Evolutionary conservation across 1,140 invertebrate species (phyloP), one percentile per base, ranked within the genome.

Genomic region (Trichonephila clavipes): DNA sequence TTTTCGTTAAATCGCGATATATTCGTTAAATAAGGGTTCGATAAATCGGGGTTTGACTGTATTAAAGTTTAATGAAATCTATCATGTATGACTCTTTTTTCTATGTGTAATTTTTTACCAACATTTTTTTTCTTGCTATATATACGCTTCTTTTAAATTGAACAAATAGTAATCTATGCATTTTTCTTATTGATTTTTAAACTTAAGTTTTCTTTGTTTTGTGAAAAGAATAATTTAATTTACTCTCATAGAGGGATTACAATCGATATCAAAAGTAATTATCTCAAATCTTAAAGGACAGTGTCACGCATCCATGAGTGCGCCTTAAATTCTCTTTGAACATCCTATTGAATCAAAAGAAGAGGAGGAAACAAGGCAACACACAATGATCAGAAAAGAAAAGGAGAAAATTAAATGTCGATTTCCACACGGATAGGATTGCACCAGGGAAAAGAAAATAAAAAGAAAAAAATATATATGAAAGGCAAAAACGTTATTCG

Each of bases 231-330:
- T 51, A 10, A 51, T 10, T 51, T 51, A 51, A 51, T 14, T 24
- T 24, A 69, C 66, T 3, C n/a, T 12, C n/a, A 24, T 69, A 69
- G 66, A 69, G 66, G 28, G 14, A 2, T 69, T 28, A 69, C 66
- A 77, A 77, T 77, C 72, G 72, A 77, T 77, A 40, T 77, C 28
- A 34, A 34, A 51, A 77, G 72, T 40, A 77, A 77, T 77, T 77
- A 77, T 77, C 72, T 40, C 72, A 34, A 28, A 77, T 77, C 28
- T 77, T 77, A 77, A 77, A 77, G 72, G 18, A 77, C 72, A 18
- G 28, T 28, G 28, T 34, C 28, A 19, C 34, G 28, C 40, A 77
- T 77, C 16, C 28, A 18, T 18, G 28, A 77, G 28, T 28, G 34
- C 72, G 18, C 72, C 40, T 77, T 40, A 77, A 77, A 40, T 77